phyloP scores from a whole-genome alignment of 2,888 invertebrate species.

The Mesoligia furuncula region DNA sequence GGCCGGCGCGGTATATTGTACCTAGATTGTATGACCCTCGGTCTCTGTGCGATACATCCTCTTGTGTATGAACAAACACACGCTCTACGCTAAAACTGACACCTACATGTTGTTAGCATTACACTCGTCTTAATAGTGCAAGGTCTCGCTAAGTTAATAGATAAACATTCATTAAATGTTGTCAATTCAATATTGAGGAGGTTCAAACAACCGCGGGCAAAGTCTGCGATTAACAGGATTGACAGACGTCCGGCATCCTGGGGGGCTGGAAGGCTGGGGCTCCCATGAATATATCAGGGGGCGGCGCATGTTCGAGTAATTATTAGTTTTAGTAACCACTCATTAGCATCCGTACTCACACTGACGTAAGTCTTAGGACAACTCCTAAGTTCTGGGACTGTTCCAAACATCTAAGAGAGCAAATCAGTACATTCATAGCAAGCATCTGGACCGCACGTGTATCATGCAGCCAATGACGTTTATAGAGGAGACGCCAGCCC shows the following conservation, averaged over 20 bases:
- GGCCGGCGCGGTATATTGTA: background rate
- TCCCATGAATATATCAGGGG: background rate
- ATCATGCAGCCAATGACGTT: too few relatives aligned
- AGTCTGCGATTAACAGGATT: background rate
- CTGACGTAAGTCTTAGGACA: too few relatives aligned
- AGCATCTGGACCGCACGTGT: too few relatives aligned
- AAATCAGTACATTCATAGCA: too few relatives aligned
- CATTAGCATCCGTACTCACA: background rate
- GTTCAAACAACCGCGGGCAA: background rate
- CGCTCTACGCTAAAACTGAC: constrained; percentile 5
- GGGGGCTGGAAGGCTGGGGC: too few relatives aligned
- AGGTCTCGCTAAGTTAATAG: background rate
- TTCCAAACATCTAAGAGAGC: too few relatives aligned
- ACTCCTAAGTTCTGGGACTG: too few relatives aligned
- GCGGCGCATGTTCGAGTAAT: background rate
- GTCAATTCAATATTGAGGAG: background rate
- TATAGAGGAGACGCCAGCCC: too few relatives aligned
- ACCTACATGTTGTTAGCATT: constrained; percentile 6
- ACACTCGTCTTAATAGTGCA: background rate
- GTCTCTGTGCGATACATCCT: background rate
- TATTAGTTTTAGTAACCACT: background rate
- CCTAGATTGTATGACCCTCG: background rate
- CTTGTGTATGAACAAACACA: background rate
- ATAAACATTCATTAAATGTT: background rate
- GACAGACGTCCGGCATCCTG: too few relatives aligned